Conservation (phyloP, 2,113 vertebrate species). For the Ptychochromis oligacanthus region DNA sequence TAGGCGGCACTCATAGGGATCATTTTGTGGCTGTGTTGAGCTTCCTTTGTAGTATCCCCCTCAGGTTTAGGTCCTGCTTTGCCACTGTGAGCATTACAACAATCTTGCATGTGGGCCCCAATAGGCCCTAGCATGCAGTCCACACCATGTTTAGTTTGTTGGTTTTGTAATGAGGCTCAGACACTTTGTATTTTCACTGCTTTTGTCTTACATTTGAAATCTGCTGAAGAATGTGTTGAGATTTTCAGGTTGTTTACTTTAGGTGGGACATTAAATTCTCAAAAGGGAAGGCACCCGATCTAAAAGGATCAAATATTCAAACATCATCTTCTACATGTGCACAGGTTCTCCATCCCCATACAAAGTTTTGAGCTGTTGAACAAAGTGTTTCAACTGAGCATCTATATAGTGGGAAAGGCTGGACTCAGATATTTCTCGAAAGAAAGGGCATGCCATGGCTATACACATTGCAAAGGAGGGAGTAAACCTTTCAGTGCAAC, state of each 20-base stretch:
- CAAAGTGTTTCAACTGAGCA: too few species aligned
- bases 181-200: neutral
- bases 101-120: neutral
- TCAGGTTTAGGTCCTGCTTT: neutral
- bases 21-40: too few species aligned
- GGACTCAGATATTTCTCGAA: too few species aligned
- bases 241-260: neutral
- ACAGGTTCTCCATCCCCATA: too few species aligned
- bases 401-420: too few species aligned
- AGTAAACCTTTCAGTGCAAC: too few species aligned
- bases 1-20: too few species aligned
- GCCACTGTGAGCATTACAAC: neutral
- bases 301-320: neutral
- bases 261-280: neutral
- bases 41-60: too few species aligned
- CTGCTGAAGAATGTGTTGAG: neutral
- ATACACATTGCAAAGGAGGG: too few species aligned
- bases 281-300: neutral
- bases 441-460: too few species aligned
- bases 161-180: neutral
- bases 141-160: neutral
- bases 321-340: too few species aligned
- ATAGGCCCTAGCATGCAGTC: neutral
- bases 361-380: too few species aligned
- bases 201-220: neutral